Evolutionary conservation across 2,113 vertebrate species (phyloP), one percentile per base, ranked within the genome.

Genomic region (Brienomyrus brachyistius): DNA sequence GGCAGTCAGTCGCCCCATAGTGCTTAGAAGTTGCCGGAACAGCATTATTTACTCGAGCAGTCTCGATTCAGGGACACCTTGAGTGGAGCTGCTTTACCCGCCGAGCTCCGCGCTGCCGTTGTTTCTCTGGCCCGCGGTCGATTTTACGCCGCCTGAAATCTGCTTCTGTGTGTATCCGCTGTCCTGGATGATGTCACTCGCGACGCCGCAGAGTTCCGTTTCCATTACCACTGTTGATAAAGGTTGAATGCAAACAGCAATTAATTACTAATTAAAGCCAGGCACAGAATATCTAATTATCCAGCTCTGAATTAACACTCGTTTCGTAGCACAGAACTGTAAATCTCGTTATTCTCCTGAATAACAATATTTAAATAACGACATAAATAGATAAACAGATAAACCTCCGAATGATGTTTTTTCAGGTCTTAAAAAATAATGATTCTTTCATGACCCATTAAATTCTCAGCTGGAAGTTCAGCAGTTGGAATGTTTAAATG

Each of bases 371-470:
- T 43, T 45, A 45, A 82, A 82, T 43, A 82, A 82, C 5, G 77
- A 45, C 31, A 84, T 52, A 27, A 86, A 48, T 86, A 86, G 27
- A 88, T 35, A 45, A 43, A 59, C 15, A 54, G 50, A 88, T 27
- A 88, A 88, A 43, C 9, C 35, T 45, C 51, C 4, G 86, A 43
- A 59, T 59, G 31, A 43, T 59, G 51, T 51, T 40, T 27, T 87
- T 56, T 62, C 35, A 6, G 31, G 11, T 56, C 4, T 27, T 47
- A 87, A 35, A 43, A 88, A 66, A 87, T 92, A 90, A 94, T 94
- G 93, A 94, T 95, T 93, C 94, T 93, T 93, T 93, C 94, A 92
- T 92, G 94, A 94, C 94, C 95, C 91, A 94, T 93, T 96, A 95
- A 91, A 92, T 92, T 95, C 93, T 93, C 93, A 88, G 91, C 92